Base-by-base conservation (phyloP, 2,888 invertebrate genomes). In the Masnerella sp. region DNA sequence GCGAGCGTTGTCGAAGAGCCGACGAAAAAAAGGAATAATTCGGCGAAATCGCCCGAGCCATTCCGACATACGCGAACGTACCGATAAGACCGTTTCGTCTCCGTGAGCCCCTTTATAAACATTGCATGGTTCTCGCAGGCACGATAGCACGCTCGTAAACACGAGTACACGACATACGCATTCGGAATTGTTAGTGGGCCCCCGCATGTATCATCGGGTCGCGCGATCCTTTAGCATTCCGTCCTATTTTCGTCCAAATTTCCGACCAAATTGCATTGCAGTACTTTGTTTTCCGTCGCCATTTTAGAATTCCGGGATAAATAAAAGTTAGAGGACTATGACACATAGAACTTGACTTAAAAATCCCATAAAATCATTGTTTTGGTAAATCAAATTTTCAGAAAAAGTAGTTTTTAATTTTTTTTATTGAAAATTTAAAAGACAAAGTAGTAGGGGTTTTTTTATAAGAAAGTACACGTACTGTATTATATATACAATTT, bases 101-200 rank as follows among this genome's bases (percentile, higher is more conserved):
- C 17, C 18, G 30, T 11, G 61, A 61, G 25, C 30, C 69, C 61
- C 51, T 65, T 73, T 67, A 73, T 62, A 67, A 73, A 67, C 72
- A 73, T 73, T 67, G 67, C 72, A 73, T 67, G 72, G 49, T 67
- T 45, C 72, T 45, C 47, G 8, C 42, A 22, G 34, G 43, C 36
- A 56, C 67, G 67, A 61, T 32, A 49, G 38, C 52, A 7, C 32
- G 32, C 43, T 71, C 71, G 65, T 65, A 71, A 71, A 67, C 61
- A 67, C 36, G 22, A 61, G 59, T 40, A 62, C 47, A 43, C 45
- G 72, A 49, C 61, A 56, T 30, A 61, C 61, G 72, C 67, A 54
- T 67, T 56, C 54, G 42, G 62, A 67, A 67, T 71, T 61, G 58
- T 45, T 61, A 65, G 64, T 32, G 34, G 54, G 51, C 30, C 54